A percentile compares a stretch with the other conserved stretches of the same genome.
phyloP scores from a whole-genome alignment of 1,140 invertebrate species.

The Musca domestica region DNA sequence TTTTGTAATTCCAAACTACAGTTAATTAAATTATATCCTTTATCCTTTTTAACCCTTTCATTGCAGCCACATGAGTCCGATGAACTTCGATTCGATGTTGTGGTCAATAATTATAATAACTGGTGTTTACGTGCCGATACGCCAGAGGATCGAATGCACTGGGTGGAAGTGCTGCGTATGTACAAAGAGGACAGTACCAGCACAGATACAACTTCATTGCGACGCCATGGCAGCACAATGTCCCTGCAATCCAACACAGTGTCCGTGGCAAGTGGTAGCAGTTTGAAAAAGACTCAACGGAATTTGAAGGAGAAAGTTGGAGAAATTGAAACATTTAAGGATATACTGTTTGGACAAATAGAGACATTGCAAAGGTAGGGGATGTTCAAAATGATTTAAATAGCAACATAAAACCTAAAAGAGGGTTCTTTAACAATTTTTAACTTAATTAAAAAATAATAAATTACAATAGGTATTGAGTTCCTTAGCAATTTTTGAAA shows the following conservation, averaged over 20 bases:
- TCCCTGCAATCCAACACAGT: constrained; percentile 90
- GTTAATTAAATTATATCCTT: no score
- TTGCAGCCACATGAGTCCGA: constrained; percentile 95
- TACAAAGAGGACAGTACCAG: constrained; percentile 74
- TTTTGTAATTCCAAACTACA: no score
- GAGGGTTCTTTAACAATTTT: no score
- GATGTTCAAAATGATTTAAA: background rate
- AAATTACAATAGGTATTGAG: no score
- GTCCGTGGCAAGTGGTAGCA: constrained; percentile 77
- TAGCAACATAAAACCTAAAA: no score
- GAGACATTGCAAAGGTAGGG: constrained; percentile 84
- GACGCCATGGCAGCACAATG: constrained; percentile 89
- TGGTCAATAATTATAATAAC: constrained; percentile 94
- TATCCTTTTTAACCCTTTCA: background rate
- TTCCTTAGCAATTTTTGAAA: no score
- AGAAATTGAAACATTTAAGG: constrained; percentile 92
- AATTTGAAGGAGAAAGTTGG: constrained; percentile 88
- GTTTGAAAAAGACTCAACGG: constrained; percentile 70
- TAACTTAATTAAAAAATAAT: background rate
- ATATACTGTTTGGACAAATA: constrained; percentile 87
- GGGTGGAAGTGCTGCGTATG: constrained; percentile 91
- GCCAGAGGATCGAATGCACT: constrained; percentile 86
- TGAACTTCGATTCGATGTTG: constrained; percentile 96
- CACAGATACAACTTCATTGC: constrained; percentile 53
- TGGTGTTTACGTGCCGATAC: constrained; percentile 92